phyloP scores from a whole-genome alignment of 2,888 invertebrate species.

The Linnaemya vulpina region DNA sequence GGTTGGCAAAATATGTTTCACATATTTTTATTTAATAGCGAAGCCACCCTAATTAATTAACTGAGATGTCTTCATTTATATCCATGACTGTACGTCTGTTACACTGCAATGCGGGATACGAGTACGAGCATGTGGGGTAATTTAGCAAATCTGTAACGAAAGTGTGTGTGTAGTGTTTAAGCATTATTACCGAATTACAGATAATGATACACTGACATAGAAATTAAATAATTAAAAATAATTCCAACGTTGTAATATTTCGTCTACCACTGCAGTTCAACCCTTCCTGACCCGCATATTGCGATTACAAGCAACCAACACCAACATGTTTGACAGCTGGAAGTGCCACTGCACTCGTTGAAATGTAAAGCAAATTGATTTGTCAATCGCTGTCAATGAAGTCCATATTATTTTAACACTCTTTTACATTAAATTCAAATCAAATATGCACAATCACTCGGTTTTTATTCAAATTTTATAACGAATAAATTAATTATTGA shows the following conservation, averaged over 20 bases:
- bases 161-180: neutral
- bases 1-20: too few relatives aligned
- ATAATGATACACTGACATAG: neutral
- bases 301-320: neutral
- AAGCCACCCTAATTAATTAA: too few relatives aligned
- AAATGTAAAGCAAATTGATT: conserved; percentile 64
- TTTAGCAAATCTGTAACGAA: neutral
- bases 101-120: conserved; percentile 21
- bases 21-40: too few relatives aligned
- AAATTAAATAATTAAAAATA: conserved; percentile 46
- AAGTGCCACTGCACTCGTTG: neutral
- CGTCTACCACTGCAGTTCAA: conserved; percentile 28
- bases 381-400: conserved; percentile 26
- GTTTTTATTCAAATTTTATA: neutral
- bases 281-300: conserved; percentile 62
- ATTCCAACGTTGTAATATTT: neutral
- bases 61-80: too few relatives aligned
- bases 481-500: neutral
- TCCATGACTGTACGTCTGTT: neutral
- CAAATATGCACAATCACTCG: neutral
- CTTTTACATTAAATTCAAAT: neutral
- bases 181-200: conserved; percentile 1
- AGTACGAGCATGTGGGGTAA: conserved; percentile 33
- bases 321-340: conserved; percentile 19
- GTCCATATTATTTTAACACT: neutral